Evolutionary conservation across 1,140 invertebrate species (phyloP), one percentile per base, ranked within the genome.

Genomic region (Eriosoma lanigerum): DNA sequence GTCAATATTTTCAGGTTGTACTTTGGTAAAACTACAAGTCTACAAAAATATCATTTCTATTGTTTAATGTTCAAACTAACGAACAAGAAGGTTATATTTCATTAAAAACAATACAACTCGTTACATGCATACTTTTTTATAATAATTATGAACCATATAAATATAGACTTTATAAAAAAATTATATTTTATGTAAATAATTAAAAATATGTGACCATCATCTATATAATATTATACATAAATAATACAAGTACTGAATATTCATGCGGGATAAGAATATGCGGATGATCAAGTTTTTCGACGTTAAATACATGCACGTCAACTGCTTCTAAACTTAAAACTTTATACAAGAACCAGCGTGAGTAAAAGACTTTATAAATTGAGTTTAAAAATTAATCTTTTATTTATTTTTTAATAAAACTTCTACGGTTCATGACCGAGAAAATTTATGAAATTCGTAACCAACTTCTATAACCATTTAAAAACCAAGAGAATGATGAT

Each of bases 351-450:
- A 62, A 32, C 17, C 29, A 13, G 29, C 19, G 19, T 64, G 10
- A 64, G n/a, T n/a, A 21, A 38, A 64, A 9, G 3, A 38, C 62
- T 38, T 64, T 21, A 64, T 64, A 64, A 64, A 64, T 38, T 9
- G 1, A 64, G 32, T 44, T 62, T 62, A 19, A 62, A 62, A 62
- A 29, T 62, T 17, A 29, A 12, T 38, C 3, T 12, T 38, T 64
- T 64, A 64, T 44, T 64, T 64, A n/a, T 64, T 64, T 64, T 64
- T 64, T 64, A 44, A 4, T 64, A 44, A n/a, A 38, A 38, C 62
- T 38, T 64, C 19, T 10, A 64, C 12, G 19, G 32, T 64, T n/a
- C 9, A 21, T 0, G 19, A n/a, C 5, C 8, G 24, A 0, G 26
- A 32, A 12, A 62, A 19, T 62, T n/a, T 62, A 32, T n/a, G 29